Evolutionary conservation across 2,888 invertebrate species (phyloP), one percentile per base, ranked within the genome.

Genomic region (Embidobia sp.): DNA sequence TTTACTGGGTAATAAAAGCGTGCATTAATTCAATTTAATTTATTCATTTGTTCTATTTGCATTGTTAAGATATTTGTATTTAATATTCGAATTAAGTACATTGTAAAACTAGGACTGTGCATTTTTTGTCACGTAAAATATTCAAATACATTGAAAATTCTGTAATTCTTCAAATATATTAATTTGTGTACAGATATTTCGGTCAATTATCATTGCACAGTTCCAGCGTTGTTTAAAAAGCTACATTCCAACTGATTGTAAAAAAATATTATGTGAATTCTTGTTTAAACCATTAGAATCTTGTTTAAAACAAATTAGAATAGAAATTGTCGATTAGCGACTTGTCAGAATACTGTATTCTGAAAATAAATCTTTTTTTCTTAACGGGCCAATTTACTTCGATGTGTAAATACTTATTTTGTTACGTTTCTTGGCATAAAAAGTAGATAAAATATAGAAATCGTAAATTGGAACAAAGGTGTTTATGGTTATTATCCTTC

Each of bases 371-470:
- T 46, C 51, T 44, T 55, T 64, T 29, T 59, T 66, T 27, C 44
- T 64, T 42, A 26, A 59, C 8, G 11, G 57, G 73, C 55, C 29
- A 16, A 49, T 66, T 64, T 64, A 73, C 64, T 66, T 73, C 37
- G 31, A 63, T 72, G 16, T 73, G 73, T 73, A 73, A 29, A 66
- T 74, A 74, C 51, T 74, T 66, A 74, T 74, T 74, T 74, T 74
- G 40, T 74, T 74, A 74, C 51, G n/a, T 42, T 74, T 66, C 51
- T 66, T 69, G 59, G 59, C 59, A 59, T 57, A 67, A 44, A 37
- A 49, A n/a, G n/a, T 57, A 59, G 42, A n/a, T n/a, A n/a, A 40
- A 31, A 40, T 49, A 29, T 48, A 69, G 35, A 59, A 59, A n/a
- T 51, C 59, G 5, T 35, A 40, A 69, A 49, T 18, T 37, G 11